Percentiles rank a stretch among this genome's conserved stretches.
Evolutionary conservation across 2,797 vertebrate species (phyloP).

Genomic region (Rallus crepitans): DNA sequence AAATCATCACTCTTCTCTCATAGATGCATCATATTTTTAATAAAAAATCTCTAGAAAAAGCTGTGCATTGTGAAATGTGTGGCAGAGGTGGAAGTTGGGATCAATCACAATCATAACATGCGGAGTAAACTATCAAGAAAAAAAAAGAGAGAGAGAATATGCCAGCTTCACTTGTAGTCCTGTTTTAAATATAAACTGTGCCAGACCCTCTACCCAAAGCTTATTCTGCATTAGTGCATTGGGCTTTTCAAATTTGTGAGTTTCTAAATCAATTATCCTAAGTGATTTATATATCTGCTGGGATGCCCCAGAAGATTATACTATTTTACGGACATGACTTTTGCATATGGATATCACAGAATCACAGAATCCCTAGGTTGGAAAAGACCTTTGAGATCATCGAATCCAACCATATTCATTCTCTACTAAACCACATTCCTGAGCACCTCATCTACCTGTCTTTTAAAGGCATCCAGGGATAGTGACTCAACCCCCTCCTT

Average conservation of each 20-base stretch:
- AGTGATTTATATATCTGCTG: not conserved
- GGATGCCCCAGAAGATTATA: not conserved
- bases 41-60: not conserved
- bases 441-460: too few species aligned
- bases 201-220: not conserved
- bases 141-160: not conserved
- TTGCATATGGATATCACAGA: not conserved
- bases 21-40: not conserved
- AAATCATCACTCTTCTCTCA: not conserved
- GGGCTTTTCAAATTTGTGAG: not conserved
- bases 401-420: too few species aligned
- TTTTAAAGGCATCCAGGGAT: too few species aligned
- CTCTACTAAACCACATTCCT: too few species aligned
- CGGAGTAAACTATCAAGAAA: not conserved
- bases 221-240: not conserved
- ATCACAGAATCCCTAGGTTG: too few species aligned
- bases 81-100: not conserved
- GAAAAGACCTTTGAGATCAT: too few species aligned
- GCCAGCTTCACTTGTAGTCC: rapidly evolving
- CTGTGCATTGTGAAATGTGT: not conserved
- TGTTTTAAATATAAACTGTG: not conserved
- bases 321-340: not conserved
- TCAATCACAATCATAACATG: not conserved
- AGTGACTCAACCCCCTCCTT: too few species aligned
- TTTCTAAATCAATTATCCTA: not conserved